These are phyloP conservation scores for Charanyca ferruginea DNA, from an alignment of 2,888 invertebrate species.

Conservation along the genomic window DNA sequence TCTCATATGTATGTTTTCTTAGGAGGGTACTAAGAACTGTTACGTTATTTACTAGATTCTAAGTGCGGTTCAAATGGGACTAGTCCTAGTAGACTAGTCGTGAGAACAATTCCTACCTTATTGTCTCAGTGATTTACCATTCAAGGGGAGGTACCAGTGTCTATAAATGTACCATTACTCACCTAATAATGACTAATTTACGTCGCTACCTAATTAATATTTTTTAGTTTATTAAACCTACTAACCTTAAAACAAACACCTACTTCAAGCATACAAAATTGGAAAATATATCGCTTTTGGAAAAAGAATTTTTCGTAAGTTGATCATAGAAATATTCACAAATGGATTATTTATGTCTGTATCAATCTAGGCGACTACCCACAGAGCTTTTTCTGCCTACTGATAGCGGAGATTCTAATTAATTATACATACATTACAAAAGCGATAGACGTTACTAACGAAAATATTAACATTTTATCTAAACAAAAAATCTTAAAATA, in stretches of 20 bases:
- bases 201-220: not conserved
- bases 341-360: constrained; percentile 61
- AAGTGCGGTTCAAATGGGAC: constrained; percentile 36
- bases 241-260: constrained; percentile 21
- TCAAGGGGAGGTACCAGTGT: constrained; percentile 14
- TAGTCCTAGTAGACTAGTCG: constrained; percentile 33
- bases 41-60: constrained; percentile 31
- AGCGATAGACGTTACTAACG: constrained; percentile 21
- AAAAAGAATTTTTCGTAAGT: constrained; percentile 33
- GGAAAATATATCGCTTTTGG: constrained; percentile 43
- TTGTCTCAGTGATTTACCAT: constrained; percentile 31
- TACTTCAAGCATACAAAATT: constrained; percentile 41
- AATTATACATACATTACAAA: constrained; percentile 43
- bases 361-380: constrained; percentile 43
- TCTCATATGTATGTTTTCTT: not conserved
- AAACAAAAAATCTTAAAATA: constrained; percentile 10
- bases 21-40: constrained; percentile 14
- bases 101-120: constrained; percentile 38
- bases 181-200: constrained; percentile 18
- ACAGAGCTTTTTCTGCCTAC: constrained; percentile 32
- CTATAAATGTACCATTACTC: not conserved
- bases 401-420: constrained; percentile 35
- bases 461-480: constrained; percentile 44
- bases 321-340: constrained; percentile 42
- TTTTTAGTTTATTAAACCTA: not conserved